A percentile compares a stretch with the other conserved stretches of the same genome.
phyloP scores from a whole-genome alignment of 2,888 invertebrate genomes.

The Brachycybe producta region DNA sequence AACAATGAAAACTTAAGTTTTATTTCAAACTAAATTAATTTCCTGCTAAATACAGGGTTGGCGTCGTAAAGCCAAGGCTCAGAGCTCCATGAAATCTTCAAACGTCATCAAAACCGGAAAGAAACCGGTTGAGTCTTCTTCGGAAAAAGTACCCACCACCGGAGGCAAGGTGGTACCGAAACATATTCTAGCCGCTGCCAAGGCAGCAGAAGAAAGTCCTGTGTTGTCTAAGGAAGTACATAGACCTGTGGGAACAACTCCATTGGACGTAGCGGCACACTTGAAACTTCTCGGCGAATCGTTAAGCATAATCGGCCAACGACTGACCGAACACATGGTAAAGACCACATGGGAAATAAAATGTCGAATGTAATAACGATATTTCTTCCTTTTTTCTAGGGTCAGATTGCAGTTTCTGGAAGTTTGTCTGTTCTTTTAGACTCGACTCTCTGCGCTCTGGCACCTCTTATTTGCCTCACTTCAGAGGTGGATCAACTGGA shows the following conservation, averaged over 20 bases:
- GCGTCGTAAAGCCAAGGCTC: constrained; percentile 66
- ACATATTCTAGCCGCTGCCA: background rate
- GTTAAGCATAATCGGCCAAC: constrained; percentile 79
- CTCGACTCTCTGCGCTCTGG: constrained; percentile 79
- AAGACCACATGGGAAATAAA: constrained; percentile 8
- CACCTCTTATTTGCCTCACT: constrained; percentile 72
- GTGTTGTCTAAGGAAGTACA: background rate
- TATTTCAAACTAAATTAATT: constrained; percentile 9
- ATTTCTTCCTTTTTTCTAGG: constrained; percentile 41
- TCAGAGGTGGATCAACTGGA: constrained; percentile 66
- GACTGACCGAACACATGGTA: constrained; percentile 83
- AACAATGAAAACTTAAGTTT: constrained; percentile 2
- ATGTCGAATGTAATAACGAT: background rate
- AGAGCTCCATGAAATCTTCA: constrained; percentile 30
- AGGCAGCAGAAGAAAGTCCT: constrained; percentile 31
- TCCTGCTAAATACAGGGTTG: constrained; percentile 50
- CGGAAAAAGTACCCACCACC: background rate
- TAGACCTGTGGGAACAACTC: constrained; percentile 54
- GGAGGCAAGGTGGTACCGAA: constrained; percentile 17
- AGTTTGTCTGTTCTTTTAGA: constrained; percentile 85
- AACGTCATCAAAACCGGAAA: constrained; percentile 36
- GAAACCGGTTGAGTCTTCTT: constrained; percentile 20
- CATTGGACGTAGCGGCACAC: constrained; percentile 84
- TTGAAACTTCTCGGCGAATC: constrained; percentile 83
- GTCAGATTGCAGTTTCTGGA: constrained; percentile 88